Evolutionary conservation across 2,888 invertebrate species (phyloP), one percentile per base, ranked within the genome.

Genomic region (Drosophila borborema): DNA sequence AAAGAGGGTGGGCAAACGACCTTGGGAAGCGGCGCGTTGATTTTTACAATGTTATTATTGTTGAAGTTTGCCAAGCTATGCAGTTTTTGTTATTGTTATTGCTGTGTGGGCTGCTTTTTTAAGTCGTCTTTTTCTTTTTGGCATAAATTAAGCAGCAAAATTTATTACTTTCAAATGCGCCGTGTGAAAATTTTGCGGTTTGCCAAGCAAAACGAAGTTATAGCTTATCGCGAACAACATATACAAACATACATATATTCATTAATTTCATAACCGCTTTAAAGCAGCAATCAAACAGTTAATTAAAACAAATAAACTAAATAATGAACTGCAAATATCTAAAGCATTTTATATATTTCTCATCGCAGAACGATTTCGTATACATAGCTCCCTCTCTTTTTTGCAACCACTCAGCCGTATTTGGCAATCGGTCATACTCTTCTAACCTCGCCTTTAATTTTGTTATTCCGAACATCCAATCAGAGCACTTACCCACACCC

Each of bases 51-150:
- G 72, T 86, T 84, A 75, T 77, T 88, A 77, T 81, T 88, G 86
- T 83, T 81, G 43, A 86, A 78, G 66, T 63, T 76, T 81, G 87
- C 85, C 76, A 83, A 86, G 68, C 79, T 89, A 81, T 89, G 89
- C 89, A 84, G 60, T 89, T 86, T 72, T 53, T 61, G 28, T 46
- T 72, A 41, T 63, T 71, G 20, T 51, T 56, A 45, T 48, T 55
- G 41, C 40, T n/a, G 59, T 38, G 61, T 70, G 60, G 64, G 64
- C 53, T 46, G 74, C 74, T 59, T 56, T 48, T 59, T 72, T 64
- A 59, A 71, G 40, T 61, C 53, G 41, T 46, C n/a, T 76, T 56
- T 51, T 49, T 18, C 14, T 41, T 49, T 51, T 51, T 71, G 62
- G 70, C 72, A 81, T 83, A 78, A 89, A 89, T 84, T 86, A 78